Base-by-base conservation (phyloP, 2,888 invertebrate species). In the Thereva unica region DNA sequence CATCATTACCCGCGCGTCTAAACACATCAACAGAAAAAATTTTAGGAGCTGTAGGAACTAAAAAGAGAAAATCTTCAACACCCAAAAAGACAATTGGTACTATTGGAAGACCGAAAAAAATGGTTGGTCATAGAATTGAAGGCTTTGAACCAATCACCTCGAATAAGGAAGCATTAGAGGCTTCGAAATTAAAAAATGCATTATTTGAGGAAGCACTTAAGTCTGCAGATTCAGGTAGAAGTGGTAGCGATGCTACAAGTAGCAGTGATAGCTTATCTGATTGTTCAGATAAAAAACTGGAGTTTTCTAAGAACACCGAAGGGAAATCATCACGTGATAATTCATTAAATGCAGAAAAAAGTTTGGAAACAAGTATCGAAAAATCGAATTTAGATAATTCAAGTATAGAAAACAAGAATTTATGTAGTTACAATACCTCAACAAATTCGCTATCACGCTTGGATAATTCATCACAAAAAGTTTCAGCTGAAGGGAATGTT, bases 81-180 rank as follows among this genome's bases (percentile, higher is more conserved):
- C 81, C 67, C 71, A 81, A 76, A 71, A 73, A 73, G 72, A 59
- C 47, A 9, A 37, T 44, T 64, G 53, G 47, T n/a, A 9, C 35
- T 8, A 57, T 37, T 50, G 50, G 50, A 2, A 42, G 53, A 34
- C 38, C 12, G 10, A 35, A 50, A n/a, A 68, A 66, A 66, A 37
- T 69, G 53, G 47, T 61, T 12, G 69, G 69, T 5, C 69, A 69
- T 52, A 42, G 54, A 67, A 69, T 69, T 50, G 69, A 67, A 44
- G 69, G 67, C 12, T 69, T 69, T 23, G 67, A 69, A 34, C 69
- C 64, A 34, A 52, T 40, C 7, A 54, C 38, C n/a, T 49, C 12
- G 37, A 34, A 12, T 1, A 38, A 34, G 9, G 42, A 61, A 8
- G 38, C n/a, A n/a, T 40, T 65, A 12, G 65, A 69, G 35, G 52